Base-by-base conservation (phyloP, 1,140 invertebrate species). In the Drosophila melanica region DNA sequence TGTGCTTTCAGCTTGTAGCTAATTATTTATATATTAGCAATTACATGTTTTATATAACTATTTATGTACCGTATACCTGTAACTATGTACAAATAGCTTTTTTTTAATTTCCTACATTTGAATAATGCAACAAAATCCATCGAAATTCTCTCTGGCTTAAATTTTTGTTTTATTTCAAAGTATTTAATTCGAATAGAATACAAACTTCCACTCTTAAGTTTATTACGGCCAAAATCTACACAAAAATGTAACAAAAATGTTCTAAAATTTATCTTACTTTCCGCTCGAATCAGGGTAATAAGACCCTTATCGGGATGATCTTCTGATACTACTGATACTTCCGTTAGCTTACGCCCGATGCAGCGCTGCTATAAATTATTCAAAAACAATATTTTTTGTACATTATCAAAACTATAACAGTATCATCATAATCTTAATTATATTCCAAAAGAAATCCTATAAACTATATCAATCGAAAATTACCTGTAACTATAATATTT, bases 121-220 rank as follows among this genome's bases (percentile, higher is more conserved):
- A 12, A 57, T 62, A 73, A 73, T 80, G 70, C 75, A 80, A 80
- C 65, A 77, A 77, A 77, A 77, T 74, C 70, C 18, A 51, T 23
- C 10, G 27, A 55, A 33, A 18, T 33, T 11, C 14, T 16, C n/a
- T 41, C n/a, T 8, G 12, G 35, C 10, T 37, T 8, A 37, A 12
- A 12, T n/a, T 39, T 23, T 23, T 5, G 18, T 18, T n/a, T 47
- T 12, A 48, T 30, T 37, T 7, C 44, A 48, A 10, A 35, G 10
- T 35, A 5, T 7, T 27, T 27, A 27, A 27, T 27, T 27, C 27
- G 6, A 27, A 27, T 27, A 7, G 27, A 5, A 39, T 3, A 12
- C 11, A 41, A 63, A 51, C 12, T 41, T 41, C 11, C 39, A 41
- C 11, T 41, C 5, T 41, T 41, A 14, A 12, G 12, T 41, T 41